Evolutionary conservation across 2,113 vertebrate genomes (phyloP).

Genomic region (Ciconia boyciana): DNA sequence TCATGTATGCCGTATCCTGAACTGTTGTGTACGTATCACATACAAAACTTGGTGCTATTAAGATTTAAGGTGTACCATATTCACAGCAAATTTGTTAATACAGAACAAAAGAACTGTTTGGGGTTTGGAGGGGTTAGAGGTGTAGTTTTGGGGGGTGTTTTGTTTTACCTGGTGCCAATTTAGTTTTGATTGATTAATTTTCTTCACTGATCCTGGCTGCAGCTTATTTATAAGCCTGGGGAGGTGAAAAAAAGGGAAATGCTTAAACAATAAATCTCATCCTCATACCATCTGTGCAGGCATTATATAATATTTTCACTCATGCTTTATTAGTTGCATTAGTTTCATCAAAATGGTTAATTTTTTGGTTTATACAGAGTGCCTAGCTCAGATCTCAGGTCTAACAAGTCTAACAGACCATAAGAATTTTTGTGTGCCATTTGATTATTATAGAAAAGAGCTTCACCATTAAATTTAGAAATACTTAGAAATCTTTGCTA

Average conservation of each 20-base stretch:
- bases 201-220: constrained; percentile 90
- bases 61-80: not conserved
- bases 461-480: not conserved
- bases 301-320: constrained; percentile 23
- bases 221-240: constrained; percentile 93
- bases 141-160: not conserved
- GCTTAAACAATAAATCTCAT: constrained; percentile 51
- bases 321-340: constrained; percentile 14
- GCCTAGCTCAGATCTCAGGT: not conserved
- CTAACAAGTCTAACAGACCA: not conserved
- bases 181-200: constrained; percentile 91
- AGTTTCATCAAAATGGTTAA: constrained; percentile 16
- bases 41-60: not conserved
- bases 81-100: constrained; percentile 41
- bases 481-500: not conserved
- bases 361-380: not conserved
- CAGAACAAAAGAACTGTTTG: not conserved
- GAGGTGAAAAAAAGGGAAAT: constrained; percentile 51
- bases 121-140: constrained; percentile 1
- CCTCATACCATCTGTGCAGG: constrained; percentile 9
- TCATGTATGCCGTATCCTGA: not conserved
- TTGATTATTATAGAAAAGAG: not conserved
- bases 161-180: constrained; percentile 96
- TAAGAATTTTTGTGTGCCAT: not conserved
- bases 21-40: not conserved